These are phyloP conservation scores for Dromaius novaehollandiae DNA, from an alignment of 2,113 vertebrate species.

Conservation along the genomic window DNA sequence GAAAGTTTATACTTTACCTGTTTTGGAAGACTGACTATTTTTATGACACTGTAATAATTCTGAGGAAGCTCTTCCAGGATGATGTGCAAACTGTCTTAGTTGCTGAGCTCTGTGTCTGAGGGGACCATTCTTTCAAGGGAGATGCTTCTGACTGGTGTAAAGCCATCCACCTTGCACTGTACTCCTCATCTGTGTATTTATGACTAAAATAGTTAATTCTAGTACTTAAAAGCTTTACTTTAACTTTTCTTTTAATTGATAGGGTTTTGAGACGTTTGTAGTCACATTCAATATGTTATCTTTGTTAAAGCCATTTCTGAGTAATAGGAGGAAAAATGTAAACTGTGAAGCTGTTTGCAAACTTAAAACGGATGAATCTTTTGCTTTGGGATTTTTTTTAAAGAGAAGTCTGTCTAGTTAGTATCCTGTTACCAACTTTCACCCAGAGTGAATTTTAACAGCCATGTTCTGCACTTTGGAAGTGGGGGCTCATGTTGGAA, in stretches of 20 bases:
- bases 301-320: not conserved
- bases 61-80: slow-evolving; percentile 8
- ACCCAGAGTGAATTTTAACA: not conserved
- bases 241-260: not conserved
- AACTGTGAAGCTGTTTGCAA: not conserved
- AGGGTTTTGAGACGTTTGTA: not conserved
- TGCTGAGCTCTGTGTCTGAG: not conserved
- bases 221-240: not conserved
- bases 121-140: not conserved
- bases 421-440: not conserved
- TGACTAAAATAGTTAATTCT: not conserved
- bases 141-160: not conserved
- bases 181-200: rapidly evolving
- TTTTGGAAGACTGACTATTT: slow-evolving; percentile 20
- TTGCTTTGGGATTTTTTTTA: not conserved
- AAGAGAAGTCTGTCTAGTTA: not conserved
- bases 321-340: not conserved
- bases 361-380: not conserved
- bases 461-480: not conserved
- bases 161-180: not conserved
- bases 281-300: not conserved
- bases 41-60: not conserved
- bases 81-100: not conserved
- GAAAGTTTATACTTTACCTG: slow-evolving; percentile 17
- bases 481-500: not conserved